These are phyloP conservation scores for Ramphastos sulfuratus DNA, from an alignment of 2,113 vertebrate genomes.

Conservation along the genomic window DNA sequence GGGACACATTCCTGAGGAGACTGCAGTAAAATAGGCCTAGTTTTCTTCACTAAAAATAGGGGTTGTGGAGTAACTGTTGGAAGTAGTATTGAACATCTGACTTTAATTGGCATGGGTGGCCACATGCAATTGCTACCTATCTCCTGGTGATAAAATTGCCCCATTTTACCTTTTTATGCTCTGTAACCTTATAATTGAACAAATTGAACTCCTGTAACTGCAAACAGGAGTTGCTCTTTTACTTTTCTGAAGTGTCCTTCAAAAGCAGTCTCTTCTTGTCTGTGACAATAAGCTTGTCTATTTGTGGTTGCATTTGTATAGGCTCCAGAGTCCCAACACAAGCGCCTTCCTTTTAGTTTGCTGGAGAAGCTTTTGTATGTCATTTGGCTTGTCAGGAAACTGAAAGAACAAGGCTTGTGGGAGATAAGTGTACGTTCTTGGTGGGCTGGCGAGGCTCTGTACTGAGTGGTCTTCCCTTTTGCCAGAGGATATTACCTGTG, in stretches of 20 bases:
- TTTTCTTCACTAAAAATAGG: background rate
- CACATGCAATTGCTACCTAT: background rate
- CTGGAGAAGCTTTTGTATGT: background rate
- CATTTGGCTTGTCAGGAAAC: background rate
- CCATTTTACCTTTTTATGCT: background rate
- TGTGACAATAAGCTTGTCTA: accelerated
- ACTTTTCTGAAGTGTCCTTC: background rate
- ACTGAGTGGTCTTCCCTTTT: background rate
- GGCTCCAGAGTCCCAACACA: accelerated
- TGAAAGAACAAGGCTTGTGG: background rate
- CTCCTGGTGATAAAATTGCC: background rate
- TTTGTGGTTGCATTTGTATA: background rate
- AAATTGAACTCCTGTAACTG: background rate
- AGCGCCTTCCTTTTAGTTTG: background rate
- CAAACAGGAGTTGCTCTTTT: background rate
- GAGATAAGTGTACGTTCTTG: background rate
- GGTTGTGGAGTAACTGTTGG: background rate
- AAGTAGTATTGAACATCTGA: background rate
- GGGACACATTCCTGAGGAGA: background rate
- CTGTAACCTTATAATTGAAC: background rate
- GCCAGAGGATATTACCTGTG: accelerated
- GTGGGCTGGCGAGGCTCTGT: no score
- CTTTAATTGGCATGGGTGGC: background rate
- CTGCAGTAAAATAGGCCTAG: background rate
- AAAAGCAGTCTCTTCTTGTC: background rate